These are phyloP conservation scores for Aplochiton taeniatus DNA, from an alignment of 2,797 vertebrate species.

Conservation along the genomic window DNA sequence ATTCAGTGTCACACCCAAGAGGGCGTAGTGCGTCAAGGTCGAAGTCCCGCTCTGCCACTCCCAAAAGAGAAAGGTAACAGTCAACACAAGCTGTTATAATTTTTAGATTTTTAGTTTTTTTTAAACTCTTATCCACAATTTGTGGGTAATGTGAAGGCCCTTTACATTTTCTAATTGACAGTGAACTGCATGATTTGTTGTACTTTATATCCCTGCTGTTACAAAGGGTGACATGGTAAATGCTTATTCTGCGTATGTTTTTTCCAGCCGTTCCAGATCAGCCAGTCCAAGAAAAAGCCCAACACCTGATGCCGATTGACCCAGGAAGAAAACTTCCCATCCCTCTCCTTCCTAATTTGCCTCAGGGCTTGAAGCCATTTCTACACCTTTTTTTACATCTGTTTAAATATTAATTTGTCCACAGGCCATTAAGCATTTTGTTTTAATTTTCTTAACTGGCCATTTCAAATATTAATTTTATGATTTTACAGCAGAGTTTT, in stretches of 20 bases:
- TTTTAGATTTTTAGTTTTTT: neutral
- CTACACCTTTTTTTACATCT: conserved; percentile 1
- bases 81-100: neutral
- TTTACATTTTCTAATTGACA: no score
- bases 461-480: conserved; percentile 1
- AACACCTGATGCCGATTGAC: conserved; percentile 14
- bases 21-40: conserved; percentile 8
- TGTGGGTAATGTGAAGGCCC: no score
- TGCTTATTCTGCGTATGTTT: neutral
- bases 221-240: neutral
- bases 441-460: conserved; percentile 3
- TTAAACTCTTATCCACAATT: neutral
- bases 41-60: conserved; percentile 1
- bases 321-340: neutral
- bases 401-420: neutral
- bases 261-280: conserved; percentile 12
- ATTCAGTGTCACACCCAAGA: conserved; percentile 8
- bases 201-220: no score
- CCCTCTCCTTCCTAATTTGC: neutral
- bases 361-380: conserved; percentile 21
- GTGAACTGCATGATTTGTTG: no score
- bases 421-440: neutral
- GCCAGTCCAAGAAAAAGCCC: conserved; percentile 15
- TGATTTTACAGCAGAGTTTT: neutral
- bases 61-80: conserved; percentile 12